phyloP scores from a whole-genome alignment of 2,797 vertebrate species.

The Hafferia zeledoni region DNA sequence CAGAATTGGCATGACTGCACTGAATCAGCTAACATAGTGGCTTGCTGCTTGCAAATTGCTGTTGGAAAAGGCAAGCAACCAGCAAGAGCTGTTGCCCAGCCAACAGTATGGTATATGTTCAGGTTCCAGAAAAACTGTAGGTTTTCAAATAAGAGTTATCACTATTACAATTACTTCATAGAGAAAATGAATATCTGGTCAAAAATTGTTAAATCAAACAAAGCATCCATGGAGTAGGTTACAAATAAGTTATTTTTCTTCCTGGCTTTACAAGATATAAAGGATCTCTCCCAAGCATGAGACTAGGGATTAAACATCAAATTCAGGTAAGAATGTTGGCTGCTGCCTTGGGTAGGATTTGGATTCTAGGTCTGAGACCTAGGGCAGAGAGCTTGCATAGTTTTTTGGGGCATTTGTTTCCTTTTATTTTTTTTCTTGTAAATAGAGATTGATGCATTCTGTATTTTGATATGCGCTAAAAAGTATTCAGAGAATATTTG shows the following conservation, averaged over 20 bases:
- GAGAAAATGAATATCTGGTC: neutral
- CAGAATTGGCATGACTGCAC: neutral
- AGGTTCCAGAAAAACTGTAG: neutral
- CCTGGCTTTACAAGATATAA: neutral
- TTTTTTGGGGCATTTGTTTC: neutral
- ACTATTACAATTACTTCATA: neutral
- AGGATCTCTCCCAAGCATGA: rapidly evolving
- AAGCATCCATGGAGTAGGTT: neutral
- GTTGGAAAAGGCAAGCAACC: neutral
- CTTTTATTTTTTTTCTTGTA: neutral
- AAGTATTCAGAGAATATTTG: neutral
- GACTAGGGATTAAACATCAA: neutral
- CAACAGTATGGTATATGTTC: neutral
- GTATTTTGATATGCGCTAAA: neutral
- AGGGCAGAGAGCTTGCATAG: neutral
- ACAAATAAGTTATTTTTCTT: neutral
- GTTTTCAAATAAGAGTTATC: neutral
- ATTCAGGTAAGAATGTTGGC: neutral
- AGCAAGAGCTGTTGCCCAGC: neutral
- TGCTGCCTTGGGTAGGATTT: neutral
- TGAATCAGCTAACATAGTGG: neutral
- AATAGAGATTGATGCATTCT: neutral
- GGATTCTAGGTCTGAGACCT: neutral
- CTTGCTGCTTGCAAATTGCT: neutral
- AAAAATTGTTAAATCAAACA: neutral